phyloP scores from a whole-genome alignment of 2,113 vertebrate genomes.

The Alces alces region DNA sequence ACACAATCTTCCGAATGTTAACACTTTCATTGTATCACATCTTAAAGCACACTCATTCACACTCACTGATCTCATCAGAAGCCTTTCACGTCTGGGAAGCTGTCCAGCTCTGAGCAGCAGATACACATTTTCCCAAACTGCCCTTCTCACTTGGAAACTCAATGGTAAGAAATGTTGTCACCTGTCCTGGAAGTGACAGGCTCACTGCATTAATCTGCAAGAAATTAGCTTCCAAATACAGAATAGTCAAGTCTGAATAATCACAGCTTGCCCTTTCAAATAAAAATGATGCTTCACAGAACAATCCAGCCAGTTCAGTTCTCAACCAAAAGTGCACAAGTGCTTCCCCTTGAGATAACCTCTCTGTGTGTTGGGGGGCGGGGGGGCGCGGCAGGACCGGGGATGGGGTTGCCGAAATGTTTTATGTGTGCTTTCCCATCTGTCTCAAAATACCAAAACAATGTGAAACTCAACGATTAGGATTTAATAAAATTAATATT shows the following conservation, averaged over 20 bases:
- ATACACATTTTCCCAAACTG: background rate
- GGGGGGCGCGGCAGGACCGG: too few relatives aligned
- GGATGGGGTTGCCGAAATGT: too few relatives aligned
- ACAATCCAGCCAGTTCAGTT: background rate
- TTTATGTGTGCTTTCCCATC: background rate
- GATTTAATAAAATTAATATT: background rate
- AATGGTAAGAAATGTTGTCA: background rate
- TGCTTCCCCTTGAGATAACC: background rate
- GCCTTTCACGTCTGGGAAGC: background rate
- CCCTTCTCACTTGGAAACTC: slow-evolving; percentile 12
- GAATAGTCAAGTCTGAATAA: slow-evolving; percentile 28
- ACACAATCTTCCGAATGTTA: background rate
- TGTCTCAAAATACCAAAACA: background rate
- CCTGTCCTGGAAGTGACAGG: slow-evolving; percentile 3
- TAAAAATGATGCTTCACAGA: background rate
- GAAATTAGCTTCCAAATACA: background rate
- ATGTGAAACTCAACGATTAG: background rate
- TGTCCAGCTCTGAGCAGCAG: background rate
- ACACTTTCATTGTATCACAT: background rate
- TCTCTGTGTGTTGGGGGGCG: background rate
- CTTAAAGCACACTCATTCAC: background rate
- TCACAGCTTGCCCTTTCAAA: background rate
- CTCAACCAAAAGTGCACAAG: background rate
- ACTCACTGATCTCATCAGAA: background rate
- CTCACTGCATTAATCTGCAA: background rate